These are phyloP conservation scores for Hyalella azteca DNA, from an alignment of 2,888 invertebrate genomes.

Conservation along the genomic window DNA sequence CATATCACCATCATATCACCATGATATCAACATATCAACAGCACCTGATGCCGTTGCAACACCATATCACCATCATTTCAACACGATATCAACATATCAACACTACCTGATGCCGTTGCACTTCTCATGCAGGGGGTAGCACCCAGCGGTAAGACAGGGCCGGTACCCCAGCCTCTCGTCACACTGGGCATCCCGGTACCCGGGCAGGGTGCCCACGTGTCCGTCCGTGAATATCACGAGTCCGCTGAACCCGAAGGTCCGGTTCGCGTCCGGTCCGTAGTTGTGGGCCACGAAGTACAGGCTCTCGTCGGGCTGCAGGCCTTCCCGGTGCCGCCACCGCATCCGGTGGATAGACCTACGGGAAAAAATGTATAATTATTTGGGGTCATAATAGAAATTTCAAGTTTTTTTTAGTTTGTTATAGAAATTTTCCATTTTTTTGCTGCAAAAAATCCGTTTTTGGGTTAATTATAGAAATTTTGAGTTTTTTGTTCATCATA, in stretches of 20 bases:
- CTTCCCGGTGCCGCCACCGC: conserved; percentile 61
- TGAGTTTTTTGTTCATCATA: too few relatives aligned
- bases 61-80: not conserved
- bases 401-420: too few relatives aligned
- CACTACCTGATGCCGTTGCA: conserved; percentile 66
- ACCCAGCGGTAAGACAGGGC: conserved; percentile 63
- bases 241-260: conserved; percentile 66
- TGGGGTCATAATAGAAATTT: too few relatives aligned
- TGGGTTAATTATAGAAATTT: too few relatives aligned
- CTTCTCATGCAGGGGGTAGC: conserved; percentile 62
- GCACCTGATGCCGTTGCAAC: not conserved
- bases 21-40: not conserved
- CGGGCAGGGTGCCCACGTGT: conserved; percentile 50
- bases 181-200: conserved; percentile 55
- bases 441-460: too few relatives aligned
- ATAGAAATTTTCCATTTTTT: too few relatives aligned
- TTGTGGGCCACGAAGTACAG: conserved; percentile 64
- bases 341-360: conserved; percentile 61
- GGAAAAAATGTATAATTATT: too few relatives aligned
- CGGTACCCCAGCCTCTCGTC: conserved; percentile 60
- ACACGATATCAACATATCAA: conserved; percentile 60
- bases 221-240: conserved; percentile 64
- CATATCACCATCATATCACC: not conserved
- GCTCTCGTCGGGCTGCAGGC: conserved; percentile 61
- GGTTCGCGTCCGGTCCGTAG: conserved; percentile 66